Percentiles rank a stretch among this genome's conserved stretches.
These are phyloP conservation scores for Chunga burmeisteri DNA, from an alignment of 2,113 vertebrate genomes.

Conservation along the genomic window DNA sequence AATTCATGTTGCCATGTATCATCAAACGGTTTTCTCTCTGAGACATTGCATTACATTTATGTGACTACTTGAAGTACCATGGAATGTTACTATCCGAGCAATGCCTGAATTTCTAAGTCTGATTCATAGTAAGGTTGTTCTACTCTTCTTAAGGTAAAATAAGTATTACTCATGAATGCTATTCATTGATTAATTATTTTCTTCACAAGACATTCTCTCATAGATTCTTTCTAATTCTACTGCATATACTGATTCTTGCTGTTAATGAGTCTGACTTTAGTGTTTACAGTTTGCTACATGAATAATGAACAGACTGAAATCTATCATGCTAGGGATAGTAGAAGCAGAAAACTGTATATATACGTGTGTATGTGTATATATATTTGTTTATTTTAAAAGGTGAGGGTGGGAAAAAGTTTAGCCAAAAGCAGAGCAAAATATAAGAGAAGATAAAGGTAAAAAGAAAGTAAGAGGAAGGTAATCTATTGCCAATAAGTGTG, in stretches of 20 bases:
- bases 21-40: not conserved
- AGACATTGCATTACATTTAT: not conserved
- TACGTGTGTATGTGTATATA: rapidly evolving
- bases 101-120: not conserved
- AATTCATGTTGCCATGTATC: not conserved
- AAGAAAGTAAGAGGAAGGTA: not conserved
- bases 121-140: not conserved
- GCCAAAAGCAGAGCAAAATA: not conserved
- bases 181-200: not conserved
- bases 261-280: not conserved
- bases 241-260: not conserved
- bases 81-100: not conserved
- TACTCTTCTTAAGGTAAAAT: not conserved
- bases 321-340: not conserved
- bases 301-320: not conserved
- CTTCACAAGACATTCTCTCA: not conserved
- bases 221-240: not conserved
- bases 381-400: not conserved
- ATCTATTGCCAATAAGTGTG: not conserved
- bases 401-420: not conserved
- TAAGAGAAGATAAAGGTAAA: not conserved
- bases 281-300: not conserved
- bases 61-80: not conserved
- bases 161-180: not conserved
- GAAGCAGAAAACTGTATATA: not conserved